Conservation (phyloP, 2,797 vertebrate species). For the Acipenser ruthenus region DNA sequence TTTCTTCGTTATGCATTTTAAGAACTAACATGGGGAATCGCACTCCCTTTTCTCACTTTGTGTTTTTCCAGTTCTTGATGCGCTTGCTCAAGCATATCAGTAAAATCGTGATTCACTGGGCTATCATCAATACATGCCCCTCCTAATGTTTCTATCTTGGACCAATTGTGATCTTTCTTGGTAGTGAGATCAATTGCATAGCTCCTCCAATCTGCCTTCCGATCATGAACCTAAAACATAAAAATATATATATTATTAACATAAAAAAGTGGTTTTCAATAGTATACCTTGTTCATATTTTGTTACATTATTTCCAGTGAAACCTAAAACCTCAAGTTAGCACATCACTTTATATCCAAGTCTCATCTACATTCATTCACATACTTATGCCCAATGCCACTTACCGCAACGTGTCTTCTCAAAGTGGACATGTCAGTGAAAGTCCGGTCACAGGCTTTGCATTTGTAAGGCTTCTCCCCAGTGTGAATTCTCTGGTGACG, state of each 20-base stretch:
- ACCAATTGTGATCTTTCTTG: slow-evolving; percentile 51
- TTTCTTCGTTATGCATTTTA: neutral
- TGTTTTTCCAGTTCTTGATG: neutral
- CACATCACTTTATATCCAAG: too few relatives aligned
- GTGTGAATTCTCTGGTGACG: slow-evolving; percentile 52
- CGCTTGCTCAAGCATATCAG: slow-evolving; percentile 4
- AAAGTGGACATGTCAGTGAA: slow-evolving; percentile 50
- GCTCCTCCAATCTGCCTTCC: slow-evolving; percentile 45
- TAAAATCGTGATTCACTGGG: neutral
- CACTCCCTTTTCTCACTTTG: neutral
- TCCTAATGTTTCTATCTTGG: slow-evolving; percentile 37
- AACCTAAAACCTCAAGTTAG: too few relatives aligned
- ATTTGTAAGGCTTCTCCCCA: slow-evolving; percentile 47
- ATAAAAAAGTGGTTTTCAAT: too few relatives aligned
- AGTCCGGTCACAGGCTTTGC: slow-evolving; percentile 40
- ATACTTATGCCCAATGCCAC: slow-evolving; percentile 2
- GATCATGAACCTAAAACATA: slow-evolving; percentile 38
- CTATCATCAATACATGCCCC: neutral
- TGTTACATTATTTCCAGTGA: too few relatives aligned
- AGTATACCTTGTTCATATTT: too few relatives aligned
- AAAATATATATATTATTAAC: too few relatives aligned
- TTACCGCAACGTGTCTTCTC: slow-evolving; percentile 40
- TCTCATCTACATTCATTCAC: too few relatives aligned
- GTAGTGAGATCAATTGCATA: slow-evolving; percentile 46
- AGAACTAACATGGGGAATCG: neutral